Evolutionary conservation across 2,888 invertebrate species (phyloP), one percentile per base, ranked within the genome.

Genomic region (Drosophila multiciliata): DNA sequence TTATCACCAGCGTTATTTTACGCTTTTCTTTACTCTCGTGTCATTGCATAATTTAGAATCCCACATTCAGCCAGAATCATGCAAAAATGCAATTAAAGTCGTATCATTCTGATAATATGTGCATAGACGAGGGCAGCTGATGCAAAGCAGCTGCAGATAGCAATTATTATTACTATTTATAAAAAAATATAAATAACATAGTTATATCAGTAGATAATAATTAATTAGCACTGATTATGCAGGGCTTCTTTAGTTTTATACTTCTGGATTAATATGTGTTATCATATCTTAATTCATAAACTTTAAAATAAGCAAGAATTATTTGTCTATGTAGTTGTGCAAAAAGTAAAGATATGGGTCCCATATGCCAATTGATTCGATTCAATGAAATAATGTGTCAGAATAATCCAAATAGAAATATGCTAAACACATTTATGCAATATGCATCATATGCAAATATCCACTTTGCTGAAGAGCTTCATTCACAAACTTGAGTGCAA

Each of bases 31-130:
- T 66, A 52, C 52, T 61, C 66, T 66, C 70, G 60, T 74, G 64
- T 50, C 70, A 66, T 78, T 78, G 74, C 77, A 78, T 78, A 78
- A 78, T 42, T 35, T 61, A 52, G 48, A 73, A 66, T 36, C 53
- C 50, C 32, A 58, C 17, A 42, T 69, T 50, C 53, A 61, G 42
- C 49, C 38, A 35, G 63, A 73, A 66, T 55, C 77, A 74, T 74
- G 77, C 64, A 74, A 74, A 72, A 74, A 65, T 62, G 68, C 63
- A 45, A 73, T 55, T 67, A 58, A 20, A 42, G 29, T 40, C 8
- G 29, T 17, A 52, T n/a, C n/a, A 49, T 42, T 73, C 20, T 42
- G 61, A 64, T 48, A 63, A 57, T 58, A 60, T 45, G 60, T 58
- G 50, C 59, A 59, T 54, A 52, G 52, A 35, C 73, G 77, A 68